Evolutionary conservation across 2,888 invertebrate species (phyloP).

Genomic region (Endotricha flammealis): DNA sequence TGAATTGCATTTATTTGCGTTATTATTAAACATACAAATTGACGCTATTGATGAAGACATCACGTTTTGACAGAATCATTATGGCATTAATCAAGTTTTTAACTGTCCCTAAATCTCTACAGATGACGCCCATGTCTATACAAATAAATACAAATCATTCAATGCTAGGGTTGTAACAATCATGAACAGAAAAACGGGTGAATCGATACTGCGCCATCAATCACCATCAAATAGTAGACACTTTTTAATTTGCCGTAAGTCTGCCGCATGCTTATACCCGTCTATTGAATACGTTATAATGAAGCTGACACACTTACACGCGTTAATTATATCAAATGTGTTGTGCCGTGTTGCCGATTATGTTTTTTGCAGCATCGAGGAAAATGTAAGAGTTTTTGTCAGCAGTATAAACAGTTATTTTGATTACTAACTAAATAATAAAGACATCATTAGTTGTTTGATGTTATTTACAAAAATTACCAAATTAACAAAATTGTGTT

Average conservation of each 20-base stretch:
- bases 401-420: no score
- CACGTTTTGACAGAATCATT: conserved; percentile 24
- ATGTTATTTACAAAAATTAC: no score
- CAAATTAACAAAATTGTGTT: no score
- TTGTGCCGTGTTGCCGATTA: no score
- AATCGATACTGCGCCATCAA: conserved; percentile 37
- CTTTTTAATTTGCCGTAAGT: conserved; percentile 19
- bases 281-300: conserved; percentile 22
- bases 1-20: no score
- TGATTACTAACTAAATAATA: no score
- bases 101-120: conserved; percentile 25
- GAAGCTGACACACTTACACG: conserved; percentile 8
- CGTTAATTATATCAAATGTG: conserved; percentile 3
- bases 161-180: conserved; percentile 16
- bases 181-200: conserved; percentile 14
- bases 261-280: conserved; percentile 14
- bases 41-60: conserved; percentile 22
- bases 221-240: conserved; percentile 31
- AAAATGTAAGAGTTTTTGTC: no score
- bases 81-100: conserved; percentile 29
- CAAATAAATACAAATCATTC: conserved; percentile 18
- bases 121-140: conserved; percentile 6
- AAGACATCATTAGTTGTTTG: no score
- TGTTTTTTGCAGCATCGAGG: no score
- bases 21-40: conserved; percentile 18